Evolutionary conservation across 2,797 vertebrate genomes (phyloP).

Genomic region (Pogoniulus pusillus): DNA sequence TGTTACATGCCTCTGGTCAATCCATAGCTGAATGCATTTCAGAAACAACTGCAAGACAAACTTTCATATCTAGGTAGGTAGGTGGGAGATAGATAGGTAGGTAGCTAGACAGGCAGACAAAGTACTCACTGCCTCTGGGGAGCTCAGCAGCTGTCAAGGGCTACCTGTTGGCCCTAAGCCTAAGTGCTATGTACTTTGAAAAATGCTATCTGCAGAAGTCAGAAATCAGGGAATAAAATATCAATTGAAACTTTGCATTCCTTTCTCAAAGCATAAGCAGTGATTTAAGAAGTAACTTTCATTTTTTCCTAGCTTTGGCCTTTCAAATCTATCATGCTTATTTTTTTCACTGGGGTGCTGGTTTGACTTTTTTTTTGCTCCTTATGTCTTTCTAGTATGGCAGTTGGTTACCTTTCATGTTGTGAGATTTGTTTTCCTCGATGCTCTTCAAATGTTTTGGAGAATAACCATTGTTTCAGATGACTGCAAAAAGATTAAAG

Average conservation of each 20-base stretch:
- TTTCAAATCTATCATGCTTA: background rate
- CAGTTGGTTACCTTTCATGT: background rate
- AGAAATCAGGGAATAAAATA: background rate
- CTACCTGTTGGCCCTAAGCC: background rate
- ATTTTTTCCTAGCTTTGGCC: background rate
- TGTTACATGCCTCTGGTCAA: background rate
- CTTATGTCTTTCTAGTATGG: background rate
- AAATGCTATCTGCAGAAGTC: background rate
- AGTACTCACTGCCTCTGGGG: background rate
- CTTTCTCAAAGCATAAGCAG: background rate
- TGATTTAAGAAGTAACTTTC: background rate
- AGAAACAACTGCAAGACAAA: background rate
- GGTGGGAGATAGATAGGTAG: too few species aligned
- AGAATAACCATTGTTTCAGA: background rate
- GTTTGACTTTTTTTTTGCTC: background rate
- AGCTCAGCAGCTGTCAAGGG: background rate
- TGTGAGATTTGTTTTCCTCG: background rate
- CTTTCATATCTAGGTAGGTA: background rate
- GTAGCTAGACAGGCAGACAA: background rate
- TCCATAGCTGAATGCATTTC: background rate
- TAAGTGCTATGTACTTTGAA: background rate
- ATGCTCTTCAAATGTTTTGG: background rate
- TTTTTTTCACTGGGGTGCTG: background rate
- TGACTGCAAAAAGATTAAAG: background rate
- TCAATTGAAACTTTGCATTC: background rate